phyloP scores from a whole-genome alignment of 2,113 vertebrate genomes.

The Oncorhynchus clarkii region DNA sequence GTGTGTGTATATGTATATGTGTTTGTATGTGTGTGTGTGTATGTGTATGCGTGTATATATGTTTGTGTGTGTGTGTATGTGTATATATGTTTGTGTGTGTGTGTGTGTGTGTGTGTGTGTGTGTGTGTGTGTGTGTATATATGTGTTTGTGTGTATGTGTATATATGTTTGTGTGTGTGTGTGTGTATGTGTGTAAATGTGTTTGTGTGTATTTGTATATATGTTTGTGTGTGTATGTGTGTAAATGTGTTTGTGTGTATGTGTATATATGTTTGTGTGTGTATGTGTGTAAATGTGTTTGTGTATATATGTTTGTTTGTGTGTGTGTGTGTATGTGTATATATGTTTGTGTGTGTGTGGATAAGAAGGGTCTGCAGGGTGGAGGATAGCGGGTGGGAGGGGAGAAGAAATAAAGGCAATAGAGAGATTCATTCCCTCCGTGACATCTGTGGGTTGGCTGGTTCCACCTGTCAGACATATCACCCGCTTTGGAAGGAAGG shows the following conservation, averaged over 20 bases:
- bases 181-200: too few relatives aligned
- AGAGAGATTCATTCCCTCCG: slow-evolving; percentile 67
- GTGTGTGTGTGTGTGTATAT: too few relatives aligned
- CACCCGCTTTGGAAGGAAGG: slow-evolving; percentile 49
- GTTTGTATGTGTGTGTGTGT: too few relatives aligned
- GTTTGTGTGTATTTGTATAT: too few relatives aligned
- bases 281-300: rapidly evolving
- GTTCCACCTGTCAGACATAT: slow-evolving; percentile 65
- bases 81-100: too few relatives aligned
- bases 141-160: rapidly evolving
- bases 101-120: too few relatives aligned
- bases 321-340: too few relatives aligned
- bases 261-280: rapidly evolving
- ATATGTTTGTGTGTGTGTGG: background rate
- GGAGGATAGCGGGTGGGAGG: slow-evolving; percentile 26
- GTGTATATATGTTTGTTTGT: too few relatives aligned
- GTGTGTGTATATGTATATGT: too few relatives aligned
- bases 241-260: too few relatives aligned
- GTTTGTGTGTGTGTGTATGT: too few relatives aligned
- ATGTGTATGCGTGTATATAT: background rate
- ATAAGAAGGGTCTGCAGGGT: background rate
- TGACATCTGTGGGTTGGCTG: slow-evolving; percentile 62
- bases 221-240: too few relatives aligned
- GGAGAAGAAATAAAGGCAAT: slow-evolving; percentile 39
- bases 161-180: rapidly evolving